Evolutionary conservation across 2,888 invertebrate species (phyloP).

Genomic region (Lomographa bimaculata): DNA sequence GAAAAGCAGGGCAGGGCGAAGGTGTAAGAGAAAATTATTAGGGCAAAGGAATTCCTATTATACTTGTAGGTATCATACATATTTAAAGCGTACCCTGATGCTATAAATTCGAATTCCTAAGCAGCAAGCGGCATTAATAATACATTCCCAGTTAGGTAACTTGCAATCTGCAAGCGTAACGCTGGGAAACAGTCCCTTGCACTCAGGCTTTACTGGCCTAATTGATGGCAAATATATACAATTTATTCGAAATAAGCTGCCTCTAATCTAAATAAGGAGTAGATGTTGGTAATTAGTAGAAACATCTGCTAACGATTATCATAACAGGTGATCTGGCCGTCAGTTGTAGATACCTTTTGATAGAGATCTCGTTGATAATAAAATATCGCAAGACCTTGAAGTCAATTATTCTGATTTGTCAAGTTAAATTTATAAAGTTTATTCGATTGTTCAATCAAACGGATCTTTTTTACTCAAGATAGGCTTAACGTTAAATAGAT

Average conservation of each 20-base stretch:
- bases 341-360: background rate
- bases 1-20: no score
- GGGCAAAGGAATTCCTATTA: conserved; percentile 3
- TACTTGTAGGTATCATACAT: conserved; percentile 34
- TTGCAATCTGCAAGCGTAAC: conserved; percentile 41
- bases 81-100: conserved; percentile 38
- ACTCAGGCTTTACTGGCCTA: conserved; percentile 2
- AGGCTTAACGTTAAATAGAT: no score
- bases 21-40: background rate
- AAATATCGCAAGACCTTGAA: background rate
- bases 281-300: background rate
- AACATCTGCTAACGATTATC: conserved; percentile 2
- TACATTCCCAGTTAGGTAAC: conserved; percentile 48
- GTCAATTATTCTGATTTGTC: no score
- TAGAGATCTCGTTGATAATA: background rate
- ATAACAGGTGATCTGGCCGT: conserved; percentile 1
- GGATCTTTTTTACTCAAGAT: no score
- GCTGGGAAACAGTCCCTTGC: conserved; percentile 29
- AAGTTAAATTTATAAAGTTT: no score
- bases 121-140: conserved; percentile 54
- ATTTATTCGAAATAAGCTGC: conserved; percentile 1
- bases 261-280: conserved; percentile 1
- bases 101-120: conserved; percentile 53
- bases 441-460: no score
- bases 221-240: conserved; percentile 1